These are phyloP conservation scores for Saxidomus purpurata DNA, from an alignment of 1,140 invertebrate genomes.

Conservation along the genomic window DNA sequence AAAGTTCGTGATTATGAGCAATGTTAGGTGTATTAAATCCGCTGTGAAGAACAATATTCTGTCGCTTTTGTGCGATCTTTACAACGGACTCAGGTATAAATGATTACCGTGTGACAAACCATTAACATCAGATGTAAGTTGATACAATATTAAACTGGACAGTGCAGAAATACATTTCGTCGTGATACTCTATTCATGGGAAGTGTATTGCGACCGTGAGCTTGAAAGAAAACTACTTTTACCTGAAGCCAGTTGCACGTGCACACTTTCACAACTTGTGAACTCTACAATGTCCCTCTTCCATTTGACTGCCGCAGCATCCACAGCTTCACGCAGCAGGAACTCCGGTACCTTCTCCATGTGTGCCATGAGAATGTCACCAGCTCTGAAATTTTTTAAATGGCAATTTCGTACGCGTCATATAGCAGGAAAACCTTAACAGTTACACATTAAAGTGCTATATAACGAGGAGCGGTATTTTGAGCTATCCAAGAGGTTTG, in stretches of 20 bases:
- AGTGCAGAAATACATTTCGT: too few species aligned
- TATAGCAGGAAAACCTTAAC: not conserved
- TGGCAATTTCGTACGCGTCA: not conserved
- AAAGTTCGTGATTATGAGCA: too few species aligned
- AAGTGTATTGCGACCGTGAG: too few species aligned
- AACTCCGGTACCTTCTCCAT: conserved; percentile 48
- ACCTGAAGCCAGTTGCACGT: conserved; percentile 34
- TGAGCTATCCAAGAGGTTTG: not conserved
- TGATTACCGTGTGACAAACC: too few species aligned
- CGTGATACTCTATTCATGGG: too few species aligned
- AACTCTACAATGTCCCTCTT: conserved; percentile 6
- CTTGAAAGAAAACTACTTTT: too few species aligned
- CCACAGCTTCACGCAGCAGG: not conserved
- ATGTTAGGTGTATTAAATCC: too few species aligned
- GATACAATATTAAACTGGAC: too few species aligned
- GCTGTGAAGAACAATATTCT: too few species aligned
- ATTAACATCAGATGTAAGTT: too few species aligned
- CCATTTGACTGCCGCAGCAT: not conserved
- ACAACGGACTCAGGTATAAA: too few species aligned
- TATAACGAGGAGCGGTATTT: not conserved
- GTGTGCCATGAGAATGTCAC: conserved; percentile 23
- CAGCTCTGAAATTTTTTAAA: conserved; percentile 24
- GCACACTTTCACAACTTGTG: conserved; percentile 14
- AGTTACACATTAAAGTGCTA: not conserved
- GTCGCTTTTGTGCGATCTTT: too few species aligned